Conservation (phyloP, 2,797 vertebrate genomes). For the Poeciliopsis infans region DNA sequence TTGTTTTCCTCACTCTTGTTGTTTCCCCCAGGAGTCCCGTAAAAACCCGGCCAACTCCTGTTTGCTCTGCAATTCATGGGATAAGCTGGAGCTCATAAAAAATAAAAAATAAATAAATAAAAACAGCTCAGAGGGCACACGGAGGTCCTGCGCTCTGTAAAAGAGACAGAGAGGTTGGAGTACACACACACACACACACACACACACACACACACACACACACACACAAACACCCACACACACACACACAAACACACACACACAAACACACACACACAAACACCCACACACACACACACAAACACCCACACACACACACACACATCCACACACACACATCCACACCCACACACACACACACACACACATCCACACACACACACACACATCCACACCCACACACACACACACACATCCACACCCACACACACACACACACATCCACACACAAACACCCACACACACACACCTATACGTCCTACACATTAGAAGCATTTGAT, state of each 20-base stretch:
- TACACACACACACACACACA: constrained; percentile 59
- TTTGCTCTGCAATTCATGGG: constrained; percentile 72
- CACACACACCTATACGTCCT: constrained; percentile 39
- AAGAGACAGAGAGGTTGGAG: constrained; percentile 47
- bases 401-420: constrained; percentile 55
- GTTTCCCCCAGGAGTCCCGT: constrained; percentile 65
- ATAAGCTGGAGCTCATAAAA: constrained; percentile 78
- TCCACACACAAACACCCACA: constrained; percentile 58
- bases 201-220: constrained; percentile 60
- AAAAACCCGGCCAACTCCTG: constrained; percentile 63
- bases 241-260: too few species aligned
- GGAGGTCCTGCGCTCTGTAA: constrained; percentile 72
- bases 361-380: constrained; percentile 60
- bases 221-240: constrained; percentile 45
- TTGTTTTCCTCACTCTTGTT: constrained; percentile 44
- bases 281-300: constrained; percentile 59
- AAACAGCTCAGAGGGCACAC: constrained; percentile 60
- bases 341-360: constrained; percentile 57
- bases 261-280: constrained; percentile 53
- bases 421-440: constrained; percentile 51
- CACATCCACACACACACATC: constrained; percentile 54
- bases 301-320: constrained; percentile 52
- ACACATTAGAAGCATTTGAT: constrained; percentile 77
- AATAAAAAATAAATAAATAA: constrained; percentile 25
- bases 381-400: constrained; percentile 50